phyloP scores from a whole-genome alignment of 1,140 invertebrate genomes.

The Helicoverpa zea region DNA sequence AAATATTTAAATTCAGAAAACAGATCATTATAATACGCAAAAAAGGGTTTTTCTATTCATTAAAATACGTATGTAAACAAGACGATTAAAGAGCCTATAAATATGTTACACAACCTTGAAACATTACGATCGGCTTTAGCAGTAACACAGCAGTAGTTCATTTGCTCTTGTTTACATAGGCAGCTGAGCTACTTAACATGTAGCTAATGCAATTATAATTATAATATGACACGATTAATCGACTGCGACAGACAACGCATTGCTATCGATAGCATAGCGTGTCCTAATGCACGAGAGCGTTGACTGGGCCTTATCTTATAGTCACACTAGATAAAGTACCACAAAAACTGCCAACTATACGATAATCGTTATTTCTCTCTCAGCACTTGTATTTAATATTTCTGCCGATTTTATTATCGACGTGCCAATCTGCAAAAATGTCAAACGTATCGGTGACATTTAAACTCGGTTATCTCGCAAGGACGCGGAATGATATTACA shows the following conservation, averaged over 20 bases:
- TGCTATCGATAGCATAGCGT: constrained; percentile 18
- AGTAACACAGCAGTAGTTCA: background rate
- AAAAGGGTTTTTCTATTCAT: background rate
- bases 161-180: constrained; percentile 14
- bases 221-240: constrained; percentile 32
- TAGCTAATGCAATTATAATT: background rate
- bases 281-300: constrained; percentile 26
- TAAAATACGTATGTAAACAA: constrained; percentile 6
- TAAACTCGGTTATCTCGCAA: constrained; percentile 12
- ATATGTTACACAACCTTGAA: background rate
- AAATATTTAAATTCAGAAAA: too few species aligned
- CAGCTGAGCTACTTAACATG: background rate
- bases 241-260: constrained; percentile 28
- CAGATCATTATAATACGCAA: background rate
- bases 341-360: constrained; percentile 28
- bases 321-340: constrained; percentile 26
- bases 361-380: background rate
- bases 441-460: constrained; percentile 19
- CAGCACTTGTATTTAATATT: background rate
- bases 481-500: constrained; percentile 19
- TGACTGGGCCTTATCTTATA: constrained; percentile 44
- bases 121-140: background rate
- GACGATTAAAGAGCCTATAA: background rate
- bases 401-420: background rate
- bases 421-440: constrained; percentile 1